Evolutionary conservation across 2,888 invertebrate genomes (phyloP).

Genomic region (Drosophila conformis): DNA sequence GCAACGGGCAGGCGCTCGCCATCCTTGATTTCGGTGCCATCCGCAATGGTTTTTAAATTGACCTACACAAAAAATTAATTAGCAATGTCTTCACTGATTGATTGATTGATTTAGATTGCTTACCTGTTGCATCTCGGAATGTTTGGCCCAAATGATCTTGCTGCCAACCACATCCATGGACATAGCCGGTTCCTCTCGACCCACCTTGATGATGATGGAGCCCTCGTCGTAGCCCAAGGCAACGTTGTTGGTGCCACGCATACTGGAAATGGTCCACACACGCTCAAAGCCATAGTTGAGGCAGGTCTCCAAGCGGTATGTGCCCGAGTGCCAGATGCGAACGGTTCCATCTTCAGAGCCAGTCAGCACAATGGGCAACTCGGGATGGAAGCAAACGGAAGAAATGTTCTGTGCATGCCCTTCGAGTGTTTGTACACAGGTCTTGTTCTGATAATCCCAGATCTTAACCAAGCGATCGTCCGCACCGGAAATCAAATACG

Average conservation of each 20-base stretch:
- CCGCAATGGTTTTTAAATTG: constrained; percentile 82
- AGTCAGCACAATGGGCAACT: constrained; percentile 97
- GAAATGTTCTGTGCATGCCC: constrained; percentile 98
- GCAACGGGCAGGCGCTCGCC: constrained; percentile 97
- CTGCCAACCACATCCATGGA: constrained; percentile 99
- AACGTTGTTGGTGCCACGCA: constrained; percentile 97
- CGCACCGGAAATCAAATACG: constrained; percentile 99
- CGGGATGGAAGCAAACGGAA: constrained; percentile 98
- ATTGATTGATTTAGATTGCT: neutral
- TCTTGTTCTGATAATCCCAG: constrained; percentile 99
- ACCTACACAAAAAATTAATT: constrained; percentile 57
- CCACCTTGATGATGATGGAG: constrained; percentile 86
- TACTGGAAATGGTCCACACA: constrained; percentile 97
- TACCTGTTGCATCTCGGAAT: constrained; percentile 97
- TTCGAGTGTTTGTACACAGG: constrained; percentile 99
- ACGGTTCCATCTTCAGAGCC: constrained; percentile 99
- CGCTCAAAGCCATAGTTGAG: constrained; percentile 99
- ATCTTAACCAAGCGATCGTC: constrained; percentile 99
- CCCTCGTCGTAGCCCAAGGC: constrained; percentile 91
- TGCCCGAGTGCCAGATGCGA: constrained; percentile 99
- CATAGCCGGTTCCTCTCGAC: constrained; percentile 99
- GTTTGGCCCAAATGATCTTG: constrained; percentile 99
- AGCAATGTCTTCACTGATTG: neutral
- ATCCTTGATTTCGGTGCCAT: constrained; percentile 91
- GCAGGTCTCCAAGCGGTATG: constrained; percentile 97